These are phyloP conservation scores for Sesia apiformis DNA, from an alignment of 2,888 invertebrate genomes.

Conservation along the genomic window DNA sequence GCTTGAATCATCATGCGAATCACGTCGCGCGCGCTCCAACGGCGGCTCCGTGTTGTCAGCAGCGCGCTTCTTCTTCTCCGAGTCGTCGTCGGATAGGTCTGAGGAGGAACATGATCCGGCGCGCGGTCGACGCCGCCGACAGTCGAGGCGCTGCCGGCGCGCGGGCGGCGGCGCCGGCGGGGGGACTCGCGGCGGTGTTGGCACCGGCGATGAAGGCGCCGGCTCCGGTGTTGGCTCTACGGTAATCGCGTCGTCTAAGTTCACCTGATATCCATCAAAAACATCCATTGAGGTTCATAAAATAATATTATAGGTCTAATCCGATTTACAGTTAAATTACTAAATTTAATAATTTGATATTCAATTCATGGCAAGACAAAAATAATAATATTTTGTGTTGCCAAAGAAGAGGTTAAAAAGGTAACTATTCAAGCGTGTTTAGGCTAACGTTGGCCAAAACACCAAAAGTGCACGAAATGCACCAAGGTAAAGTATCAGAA, in stretches of 20 bases:
- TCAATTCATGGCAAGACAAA: too few relatives aligned
- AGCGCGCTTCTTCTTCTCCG: constrained; percentile 87
- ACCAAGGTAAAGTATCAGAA: too few relatives aligned
- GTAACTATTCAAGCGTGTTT: too few relatives aligned
- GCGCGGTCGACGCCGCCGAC: constrained; percentile 50
- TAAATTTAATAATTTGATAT: too few relatives aligned
- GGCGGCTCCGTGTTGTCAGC: constrained; percentile 76
- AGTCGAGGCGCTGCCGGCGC: constrained; percentile 47
- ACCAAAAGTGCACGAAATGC: too few relatives aligned
- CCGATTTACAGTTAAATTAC: too few relatives aligned
- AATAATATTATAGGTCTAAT: too few relatives aligned
- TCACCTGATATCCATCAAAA: constrained; percentile 19
- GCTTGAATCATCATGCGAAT: constrained; percentile 90
- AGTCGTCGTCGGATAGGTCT: constrained; percentile 94
- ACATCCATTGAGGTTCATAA: too few relatives aligned
- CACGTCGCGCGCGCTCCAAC: constrained; percentile 79
- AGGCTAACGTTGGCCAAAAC: too few relatives aligned
- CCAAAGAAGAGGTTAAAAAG: neutral
- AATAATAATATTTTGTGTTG: neutral
- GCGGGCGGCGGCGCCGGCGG: constrained; percentile 47
- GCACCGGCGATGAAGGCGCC: constrained; percentile 18
- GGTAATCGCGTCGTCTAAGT: constrained; percentile 40
- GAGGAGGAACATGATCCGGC: constrained; percentile 93
- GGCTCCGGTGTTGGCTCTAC: constrained; percentile 2
- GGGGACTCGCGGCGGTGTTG: constrained; percentile 23